These are phyloP conservation scores for Ceuthmochares aereus DNA, from an alignment of 2,113 vertebrate genomes.

Conservation along the genomic window DNA sequence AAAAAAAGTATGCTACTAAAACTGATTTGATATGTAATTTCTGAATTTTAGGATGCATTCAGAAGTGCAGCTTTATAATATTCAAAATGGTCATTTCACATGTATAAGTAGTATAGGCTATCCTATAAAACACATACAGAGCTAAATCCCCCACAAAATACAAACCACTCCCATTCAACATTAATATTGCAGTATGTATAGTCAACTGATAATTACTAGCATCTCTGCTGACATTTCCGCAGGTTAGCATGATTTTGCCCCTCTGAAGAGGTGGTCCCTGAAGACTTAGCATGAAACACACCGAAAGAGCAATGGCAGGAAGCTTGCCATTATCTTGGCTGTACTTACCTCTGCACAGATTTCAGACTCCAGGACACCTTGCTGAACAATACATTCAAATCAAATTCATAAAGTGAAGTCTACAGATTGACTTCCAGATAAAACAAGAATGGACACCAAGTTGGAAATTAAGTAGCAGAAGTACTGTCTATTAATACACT, in stretches of 20 bases:
- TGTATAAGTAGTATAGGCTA: background rate
- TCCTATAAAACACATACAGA: background rate
- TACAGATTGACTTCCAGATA: background rate
- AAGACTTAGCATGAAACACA: background rate
- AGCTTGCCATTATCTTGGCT: background rate
- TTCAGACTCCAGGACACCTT: background rate
- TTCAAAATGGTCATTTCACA: background rate
- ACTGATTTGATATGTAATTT: background rate
- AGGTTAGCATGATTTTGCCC: background rate
- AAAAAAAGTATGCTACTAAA: background rate
- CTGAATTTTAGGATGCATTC: background rate
- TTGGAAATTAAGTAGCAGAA: background rate
- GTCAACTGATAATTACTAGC: background rate
- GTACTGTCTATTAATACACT: background rate
- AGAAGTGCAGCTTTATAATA: background rate
- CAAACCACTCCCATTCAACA: background rate
- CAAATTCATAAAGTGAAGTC: background rate
- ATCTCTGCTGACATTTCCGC: background rate
- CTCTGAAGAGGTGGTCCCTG: background rate
- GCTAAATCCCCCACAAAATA: background rate
- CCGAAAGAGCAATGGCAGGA: background rate
- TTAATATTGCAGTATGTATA: background rate
- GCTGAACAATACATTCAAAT: background rate
- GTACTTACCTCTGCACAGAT: background rate
- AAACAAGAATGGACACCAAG: background rate